Evolutionary conservation across 2,797 vertebrate genomes (phyloP), one percentile per base, ranked within the genome.

Genomic region (Syngnathus rostellatus): DNA sequence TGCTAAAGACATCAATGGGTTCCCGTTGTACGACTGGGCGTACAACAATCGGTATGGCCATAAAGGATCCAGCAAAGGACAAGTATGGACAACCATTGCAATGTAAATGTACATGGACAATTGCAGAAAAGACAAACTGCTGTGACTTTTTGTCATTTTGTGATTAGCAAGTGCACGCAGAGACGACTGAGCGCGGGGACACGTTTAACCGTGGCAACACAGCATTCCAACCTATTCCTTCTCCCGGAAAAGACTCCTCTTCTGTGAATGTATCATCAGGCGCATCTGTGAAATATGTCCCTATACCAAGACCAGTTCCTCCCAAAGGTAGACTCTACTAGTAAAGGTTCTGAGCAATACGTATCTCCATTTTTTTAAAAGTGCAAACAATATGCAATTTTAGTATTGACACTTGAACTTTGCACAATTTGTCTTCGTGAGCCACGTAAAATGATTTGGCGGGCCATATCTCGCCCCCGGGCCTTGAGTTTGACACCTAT

Each of bases 241-340:
- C 74, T 6, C 6, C 55, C 64, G 69, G 66, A 72, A 39, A 85
- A 71, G 23, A 82, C 71, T 71, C 78, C 0, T 81, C 84, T 4
- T 77, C 85, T 2, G 63, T 77, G 64, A 81, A 72, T 2, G 62
- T 31, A 54, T 60, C 82, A 65, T 77, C 89, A 19, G 65, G 70
- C 39, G 80, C 64, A 40, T 67, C 80, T 19, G 70, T 82, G 12
- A 71, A 78, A 41, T 51, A 72, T 7, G 76, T 80, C 3, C 81
- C 88, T 43, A 55, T 68, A 8, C 68, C 72, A 4, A 80, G 65
- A 62, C 88, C 87, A 10, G 71, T 79, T 45, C 88, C 88, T 41
- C 91, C 91, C 61, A 87, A 89, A 91, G 90, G 90, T 92, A 86
- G 41, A 43, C 39, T 23, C 38, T 12, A 11, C 11, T 11, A 40